phyloP scores from a whole-genome alignment of 2,113 vertebrate genomes.

The Melanerpes formicivorus region DNA sequence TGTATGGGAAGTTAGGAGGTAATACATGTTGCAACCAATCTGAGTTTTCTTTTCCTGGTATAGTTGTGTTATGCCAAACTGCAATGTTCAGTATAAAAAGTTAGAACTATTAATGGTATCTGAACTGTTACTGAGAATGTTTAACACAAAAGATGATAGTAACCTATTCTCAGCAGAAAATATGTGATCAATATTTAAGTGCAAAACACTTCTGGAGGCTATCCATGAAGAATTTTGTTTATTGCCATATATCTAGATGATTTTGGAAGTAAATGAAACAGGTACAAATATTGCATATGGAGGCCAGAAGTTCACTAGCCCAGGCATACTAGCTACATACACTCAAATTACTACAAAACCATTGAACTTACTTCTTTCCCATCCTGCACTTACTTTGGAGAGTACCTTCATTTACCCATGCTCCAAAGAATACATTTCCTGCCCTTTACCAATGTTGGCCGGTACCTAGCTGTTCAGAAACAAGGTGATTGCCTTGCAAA shows the following conservation, averaged over 20 bases:
- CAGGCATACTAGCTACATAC: accelerated
- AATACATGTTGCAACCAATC: background rate
- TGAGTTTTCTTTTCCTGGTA: background rate
- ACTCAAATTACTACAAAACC: background rate
- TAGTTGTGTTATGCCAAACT: background rate
- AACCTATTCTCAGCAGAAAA: background rate
- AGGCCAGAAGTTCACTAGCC: background rate
- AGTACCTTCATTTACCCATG: accelerated
- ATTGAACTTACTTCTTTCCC: background rate
- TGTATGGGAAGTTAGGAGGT: background rate
- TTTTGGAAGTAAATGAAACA: background rate
- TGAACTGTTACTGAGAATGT: background rate
- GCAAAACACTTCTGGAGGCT: background rate
- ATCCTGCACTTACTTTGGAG: background rate
- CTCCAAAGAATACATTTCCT: background rate
- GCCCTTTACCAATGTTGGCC: background rate
- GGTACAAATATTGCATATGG: background rate
- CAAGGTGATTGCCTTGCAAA: background rate
- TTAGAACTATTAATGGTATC: background rate
- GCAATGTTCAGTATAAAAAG: background rate
- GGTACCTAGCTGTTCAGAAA: background rate
- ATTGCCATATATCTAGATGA: background rate
- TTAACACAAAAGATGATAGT: background rate
- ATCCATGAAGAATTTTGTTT: background rate
- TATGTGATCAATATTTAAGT: background rate